A percentile compares a stretch with the other conserved stretches of the same genome.
These are phyloP conservation scores for Zosterops lateralis DNA, from an alignment of 2,113 vertebrate genomes.

Conservation along the genomic window DNA sequence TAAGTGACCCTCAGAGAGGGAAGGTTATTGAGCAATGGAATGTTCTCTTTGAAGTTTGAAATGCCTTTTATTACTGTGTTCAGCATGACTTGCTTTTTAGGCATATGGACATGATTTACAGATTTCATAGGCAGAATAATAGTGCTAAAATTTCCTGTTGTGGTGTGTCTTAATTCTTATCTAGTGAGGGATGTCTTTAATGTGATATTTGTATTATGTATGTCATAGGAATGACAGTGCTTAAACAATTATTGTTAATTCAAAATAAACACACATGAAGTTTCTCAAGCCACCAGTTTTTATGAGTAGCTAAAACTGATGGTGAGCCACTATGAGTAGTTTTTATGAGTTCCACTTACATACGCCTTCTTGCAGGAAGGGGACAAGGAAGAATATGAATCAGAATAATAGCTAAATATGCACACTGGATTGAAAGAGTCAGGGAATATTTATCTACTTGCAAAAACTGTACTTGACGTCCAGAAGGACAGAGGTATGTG, in stretches of 20 bases:
- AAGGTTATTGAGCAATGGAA: constrained; percentile 27
- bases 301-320: background rate
- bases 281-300: background rate
- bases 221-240: background rate
- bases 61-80: constrained; percentile 27
- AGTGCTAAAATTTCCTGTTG: background rate
- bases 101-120: constrained; percentile 44
- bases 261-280: background rate
- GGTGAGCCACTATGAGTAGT: too few species aligned
- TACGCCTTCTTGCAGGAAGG: background rate
- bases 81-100: constrained; percentile 8
- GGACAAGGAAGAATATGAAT: background rate
- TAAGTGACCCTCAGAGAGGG: constrained; percentile 11
- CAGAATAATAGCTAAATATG: background rate
- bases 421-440: background rate
- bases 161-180: background rate
- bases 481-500: background rate
- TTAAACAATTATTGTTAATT: background rate
- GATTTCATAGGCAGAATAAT: constrained; percentile 6
- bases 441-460: background rate
- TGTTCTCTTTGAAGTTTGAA: constrained; percentile 32
- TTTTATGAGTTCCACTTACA: background rate
- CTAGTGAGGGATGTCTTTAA: background rate
- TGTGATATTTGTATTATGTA: background rate
- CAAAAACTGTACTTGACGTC: background rate